A percentile compares a stretch with the other conserved stretches of the same genome.
These are phyloP conservation scores for Eulemur coronatus DNA, from an alignment of 2,797 vertebrate genomes.

Conservation along the genomic window DNA sequence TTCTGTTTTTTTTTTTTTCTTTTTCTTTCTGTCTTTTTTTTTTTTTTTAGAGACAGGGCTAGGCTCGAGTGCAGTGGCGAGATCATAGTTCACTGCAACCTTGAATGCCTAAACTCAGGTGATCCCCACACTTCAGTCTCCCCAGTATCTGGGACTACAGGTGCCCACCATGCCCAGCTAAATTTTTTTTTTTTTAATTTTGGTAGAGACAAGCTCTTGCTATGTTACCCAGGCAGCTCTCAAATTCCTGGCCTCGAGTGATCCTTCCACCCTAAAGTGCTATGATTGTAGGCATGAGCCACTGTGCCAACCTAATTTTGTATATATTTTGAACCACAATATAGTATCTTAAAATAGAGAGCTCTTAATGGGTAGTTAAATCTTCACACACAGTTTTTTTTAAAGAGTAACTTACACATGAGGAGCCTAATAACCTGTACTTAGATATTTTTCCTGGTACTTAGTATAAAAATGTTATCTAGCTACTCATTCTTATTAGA, in stretches of 20 bases:
- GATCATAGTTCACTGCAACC: neutral
- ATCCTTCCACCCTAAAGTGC: too few species aligned
- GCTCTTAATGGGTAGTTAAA: neutral
- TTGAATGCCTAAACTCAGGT: too few species aligned
- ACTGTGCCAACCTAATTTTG: neutral
- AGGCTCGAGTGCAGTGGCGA: neutral
- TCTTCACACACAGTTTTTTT: neutral
- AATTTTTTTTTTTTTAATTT: too few species aligned
- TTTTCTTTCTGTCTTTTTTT: neutral
- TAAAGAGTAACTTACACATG: neutral
- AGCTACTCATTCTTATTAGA: neutral
- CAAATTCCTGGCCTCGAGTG: too few species aligned
- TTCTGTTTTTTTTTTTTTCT: neutral
- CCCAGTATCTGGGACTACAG: too few species aligned
- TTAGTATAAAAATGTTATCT: constrained; percentile 1
- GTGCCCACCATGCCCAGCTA: too few species aligned
- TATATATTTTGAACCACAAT: neutral
- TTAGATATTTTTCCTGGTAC: neutral
- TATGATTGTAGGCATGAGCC: too few species aligned
- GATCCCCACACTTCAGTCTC: too few species aligned
- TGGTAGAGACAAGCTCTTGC: too few species aligned
- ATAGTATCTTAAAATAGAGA: neutral
- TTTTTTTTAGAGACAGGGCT: neutral
- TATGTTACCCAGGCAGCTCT: too few species aligned
- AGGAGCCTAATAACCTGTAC: neutral